Evolutionary conservation across 2,888 invertebrate species (phyloP), one percentile per base, ranked within the genome.

Genomic region (Chrysolina haemoptera): DNA sequence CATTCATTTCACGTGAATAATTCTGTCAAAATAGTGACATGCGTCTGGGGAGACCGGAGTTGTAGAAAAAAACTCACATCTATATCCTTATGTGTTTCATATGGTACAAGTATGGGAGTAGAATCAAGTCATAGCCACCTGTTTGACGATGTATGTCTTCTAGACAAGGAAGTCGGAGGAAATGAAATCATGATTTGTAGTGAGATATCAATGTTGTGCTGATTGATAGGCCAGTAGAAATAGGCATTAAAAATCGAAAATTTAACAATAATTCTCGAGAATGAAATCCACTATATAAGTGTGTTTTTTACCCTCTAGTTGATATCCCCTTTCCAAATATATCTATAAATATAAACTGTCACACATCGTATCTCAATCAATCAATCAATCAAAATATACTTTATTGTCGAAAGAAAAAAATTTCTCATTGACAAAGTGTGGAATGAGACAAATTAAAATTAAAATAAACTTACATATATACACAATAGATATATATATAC

Each of bases 21-120:
- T 71, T 76, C 69, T 68, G 76, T 62, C 68, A 62, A 73, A 75
- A 69, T 62, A 62, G 67, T 71, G 59, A 59, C 59, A 59, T 27
- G 59, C 59, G 27, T 59, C 68, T 71, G 71, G 46, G 68, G 68
- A 62, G 68, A 63, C 53, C 53, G 18, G 43, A 50, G 20, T 53
- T 18, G 46, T 50, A 3, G 40, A 68, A 70, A 72, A 72, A 68
- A 68, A 68, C 55, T 35, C 40, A 68, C 68, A 68, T 68, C 72
- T 53, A 72, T 68, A 72, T 72, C 72, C 72, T 72, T 53, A 72
- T 68, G 63, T 53, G 41, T 55, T 46, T 67, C 67, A 71, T 43
- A 70, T 70, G 70, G 71, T 18, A 35, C 40, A 18, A 64, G 22
- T 66, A 43, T 71, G 71, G 65, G 48, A 59, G n/a, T n/a, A 10